phyloP scores from a whole-genome alignment of 2,113 vertebrate species.

The Clupea harengus region DNA sequence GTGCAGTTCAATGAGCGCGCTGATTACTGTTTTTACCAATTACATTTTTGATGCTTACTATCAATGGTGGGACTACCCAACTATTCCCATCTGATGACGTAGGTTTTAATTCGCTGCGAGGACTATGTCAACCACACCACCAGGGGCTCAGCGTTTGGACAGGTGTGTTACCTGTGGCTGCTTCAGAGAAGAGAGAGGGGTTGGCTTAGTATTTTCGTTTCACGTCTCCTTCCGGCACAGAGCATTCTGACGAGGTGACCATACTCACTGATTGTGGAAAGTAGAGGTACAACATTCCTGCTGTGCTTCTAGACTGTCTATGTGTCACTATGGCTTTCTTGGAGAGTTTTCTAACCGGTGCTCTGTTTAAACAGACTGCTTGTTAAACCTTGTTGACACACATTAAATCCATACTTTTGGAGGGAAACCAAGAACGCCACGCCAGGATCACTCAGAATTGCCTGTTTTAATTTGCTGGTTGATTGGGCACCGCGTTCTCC shows the following conservation, averaged over 20 bases:
- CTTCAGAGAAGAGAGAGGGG: conserved; percentile 42
- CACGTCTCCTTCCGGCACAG: conserved; percentile 33
- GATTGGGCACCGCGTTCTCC: conserved; percentile 56
- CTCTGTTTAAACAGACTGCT: background rate
- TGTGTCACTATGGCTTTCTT: background rate
- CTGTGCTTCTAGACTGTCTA: background rate
- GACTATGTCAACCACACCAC: conserved; percentile 12
- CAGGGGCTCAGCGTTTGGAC: conserved; percentile 37
- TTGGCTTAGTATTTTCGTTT: conserved; percentile 17
- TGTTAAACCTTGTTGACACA: background rate
- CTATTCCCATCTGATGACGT: conserved; percentile 19
- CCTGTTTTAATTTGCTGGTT: conserved; percentile 37
- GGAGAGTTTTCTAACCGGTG: background rate
- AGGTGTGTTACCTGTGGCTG: conserved; percentile 74
- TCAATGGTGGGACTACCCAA: background rate
- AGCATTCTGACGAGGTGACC: conserved; percentile 2
- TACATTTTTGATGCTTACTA: background rate
- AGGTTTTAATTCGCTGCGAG: background rate
- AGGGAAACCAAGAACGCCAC: conserved; percentile 1
- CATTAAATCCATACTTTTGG: conserved; percentile 13
- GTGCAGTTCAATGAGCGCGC: background rate
- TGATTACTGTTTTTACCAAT: background rate
- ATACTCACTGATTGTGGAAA: background rate
- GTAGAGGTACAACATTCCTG: conserved; percentile 8
- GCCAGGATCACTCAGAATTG: background rate